A percentile compares a stretch with the other conserved stretches of the same genome.
phyloP scores from a whole-genome alignment of 1,140 invertebrate genomes.

The Adoxophyes honmai region DNA sequence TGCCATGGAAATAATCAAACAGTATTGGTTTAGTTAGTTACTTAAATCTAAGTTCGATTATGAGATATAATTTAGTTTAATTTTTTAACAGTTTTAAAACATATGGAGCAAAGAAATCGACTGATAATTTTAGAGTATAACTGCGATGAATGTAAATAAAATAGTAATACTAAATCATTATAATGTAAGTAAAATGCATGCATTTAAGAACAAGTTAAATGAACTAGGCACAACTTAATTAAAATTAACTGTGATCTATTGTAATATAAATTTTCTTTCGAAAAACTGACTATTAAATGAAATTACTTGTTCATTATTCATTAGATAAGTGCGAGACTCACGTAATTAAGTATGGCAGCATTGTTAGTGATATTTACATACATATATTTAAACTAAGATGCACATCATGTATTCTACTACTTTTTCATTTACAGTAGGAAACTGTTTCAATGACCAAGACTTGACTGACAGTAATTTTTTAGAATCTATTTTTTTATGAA shows the following conservation, averaged over 20 bases:
- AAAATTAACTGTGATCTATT: conserved; percentile 51
- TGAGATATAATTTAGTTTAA: conserved; percentile 18
- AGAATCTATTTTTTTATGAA: too few species aligned
- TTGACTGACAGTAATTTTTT: not conserved
- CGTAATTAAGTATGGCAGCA: not conserved
- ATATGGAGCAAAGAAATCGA: conserved; percentile 29
- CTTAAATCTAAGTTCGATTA: conserved; percentile 10
- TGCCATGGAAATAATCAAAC: conserved; percentile 14
- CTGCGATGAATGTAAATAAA: conserved; percentile 31
- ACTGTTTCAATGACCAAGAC: not conserved
- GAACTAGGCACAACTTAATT: conserved; percentile 48
- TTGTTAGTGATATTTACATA: conserved; percentile 3
- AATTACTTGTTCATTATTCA: conserved; percentile 8
- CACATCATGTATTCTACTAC: not conserved
- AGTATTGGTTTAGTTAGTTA: conserved; percentile 15
- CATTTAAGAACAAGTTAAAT: conserved; percentile 22
- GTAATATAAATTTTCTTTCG: conserved; percentile 27
- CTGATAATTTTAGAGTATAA: conserved; percentile 43
- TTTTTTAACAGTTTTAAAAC: conserved; percentile 19
- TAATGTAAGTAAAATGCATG: conserved; percentile 20
- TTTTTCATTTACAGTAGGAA: not conserved
- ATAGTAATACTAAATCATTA: conserved; percentile 23
- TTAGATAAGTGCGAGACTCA: not conserved
- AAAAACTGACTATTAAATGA: conserved; percentile 5
- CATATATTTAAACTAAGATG: not conserved